These are phyloP conservation scores for Clamator glandarius DNA, from an alignment of 2,797 vertebrate species.

Conservation along the genomic window DNA sequence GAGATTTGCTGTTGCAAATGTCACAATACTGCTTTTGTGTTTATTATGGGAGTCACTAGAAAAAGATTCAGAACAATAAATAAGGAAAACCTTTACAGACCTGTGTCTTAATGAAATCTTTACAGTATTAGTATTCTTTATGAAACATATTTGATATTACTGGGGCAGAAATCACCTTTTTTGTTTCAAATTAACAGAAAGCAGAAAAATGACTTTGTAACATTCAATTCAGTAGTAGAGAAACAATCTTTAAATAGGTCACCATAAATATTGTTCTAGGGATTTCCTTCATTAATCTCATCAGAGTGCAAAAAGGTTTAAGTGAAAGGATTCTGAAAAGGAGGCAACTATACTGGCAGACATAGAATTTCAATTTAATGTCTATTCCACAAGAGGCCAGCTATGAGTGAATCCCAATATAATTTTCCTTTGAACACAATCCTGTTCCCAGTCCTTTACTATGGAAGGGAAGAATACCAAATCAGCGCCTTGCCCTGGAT, in stretches of 20 bases:
- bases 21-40: conserved; percentile 56
- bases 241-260: conserved; percentile 12
- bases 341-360: not conserved
- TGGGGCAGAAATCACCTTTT: not conserved
- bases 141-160: not conserved
- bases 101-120: not conserved
- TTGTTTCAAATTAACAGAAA: conserved; percentile 12
- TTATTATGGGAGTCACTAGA: conserved; percentile 25
- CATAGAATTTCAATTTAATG: not conserved
- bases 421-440: not conserved
- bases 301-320: not conserved
- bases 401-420: not conserved
- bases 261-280: not conserved
- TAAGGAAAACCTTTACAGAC: not conserved
- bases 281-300: conserved; percentile 14
- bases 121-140: not conserved
- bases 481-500: not conserved
- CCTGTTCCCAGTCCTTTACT: not conserved
- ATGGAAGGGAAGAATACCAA: not conserved
- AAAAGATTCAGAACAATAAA: conserved; percentile 40
- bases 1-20: conserved; percentile 65
- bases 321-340: conserved; percentile 2
- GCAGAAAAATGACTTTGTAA: not conserved
- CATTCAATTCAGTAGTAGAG: not conserved
- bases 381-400: not conserved